These are phyloP conservation scores for Collichthys lucidus DNA, from an alignment of 2,113 vertebrate species.

Conservation along the genomic window DNA sequence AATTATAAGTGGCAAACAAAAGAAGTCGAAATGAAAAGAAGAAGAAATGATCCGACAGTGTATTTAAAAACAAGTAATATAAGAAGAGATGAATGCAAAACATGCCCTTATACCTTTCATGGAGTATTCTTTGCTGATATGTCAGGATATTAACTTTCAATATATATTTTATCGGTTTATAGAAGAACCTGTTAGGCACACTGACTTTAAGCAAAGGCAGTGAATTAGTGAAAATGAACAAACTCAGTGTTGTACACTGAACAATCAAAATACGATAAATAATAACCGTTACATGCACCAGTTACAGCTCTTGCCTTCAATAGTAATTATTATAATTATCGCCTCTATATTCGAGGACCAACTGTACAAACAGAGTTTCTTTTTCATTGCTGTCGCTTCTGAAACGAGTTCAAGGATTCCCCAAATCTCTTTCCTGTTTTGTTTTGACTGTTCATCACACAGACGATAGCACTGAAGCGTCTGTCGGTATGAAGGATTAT, in stretches of 20 bases:
- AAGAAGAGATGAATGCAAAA: neutral
- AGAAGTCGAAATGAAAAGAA: neutral
- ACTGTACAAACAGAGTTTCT: neutral
- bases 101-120: neutral
- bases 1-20: conserved; percentile 4
- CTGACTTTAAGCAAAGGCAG: too few species aligned
- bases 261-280: neutral
- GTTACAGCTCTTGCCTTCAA: neutral
- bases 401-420: conserved; percentile 68
- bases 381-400: neutral
- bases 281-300: neutral
- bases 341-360: neutral
- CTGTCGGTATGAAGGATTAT: conserved; percentile 53
- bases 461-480: conserved; percentile 59
- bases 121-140: neutral
- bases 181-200: too few species aligned
- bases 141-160: neutral
- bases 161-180: neutral
- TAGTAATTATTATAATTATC: neutral
- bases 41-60: neutral
- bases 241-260: neutral
- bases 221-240: too few species aligned
- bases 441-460: conserved; percentile 78
- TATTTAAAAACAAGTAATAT: neutral
- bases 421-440: conserved; percentile 50